These are phyloP conservation scores for Chirona hameri DNA, from an alignment of 2,888 invertebrate genomes.

Conservation along the genomic window DNA sequence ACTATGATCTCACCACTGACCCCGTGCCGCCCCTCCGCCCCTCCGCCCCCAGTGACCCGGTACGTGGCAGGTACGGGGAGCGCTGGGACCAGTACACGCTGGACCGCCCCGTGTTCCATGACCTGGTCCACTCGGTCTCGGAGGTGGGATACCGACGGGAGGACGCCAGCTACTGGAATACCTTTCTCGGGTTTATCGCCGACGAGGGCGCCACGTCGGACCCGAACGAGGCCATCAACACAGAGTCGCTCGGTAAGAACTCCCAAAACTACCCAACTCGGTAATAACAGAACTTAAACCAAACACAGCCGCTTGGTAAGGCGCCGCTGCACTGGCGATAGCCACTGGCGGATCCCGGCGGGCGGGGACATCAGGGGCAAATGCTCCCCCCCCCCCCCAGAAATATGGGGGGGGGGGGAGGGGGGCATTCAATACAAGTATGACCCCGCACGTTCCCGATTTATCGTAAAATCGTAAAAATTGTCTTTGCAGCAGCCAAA, in stretches of 20 bases:
- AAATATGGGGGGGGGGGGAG: no score
- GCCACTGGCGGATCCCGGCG: no score
- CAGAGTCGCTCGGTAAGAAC: background rate
- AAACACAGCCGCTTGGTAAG: no score
- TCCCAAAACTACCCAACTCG: background rate
- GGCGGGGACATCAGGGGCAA: no score
- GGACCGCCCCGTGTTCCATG: background rate
- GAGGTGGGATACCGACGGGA: background rate
- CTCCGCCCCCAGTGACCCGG: background rate
- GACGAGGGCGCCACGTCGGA: background rate
- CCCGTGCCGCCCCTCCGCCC: background rate
- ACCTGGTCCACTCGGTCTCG: background rate
- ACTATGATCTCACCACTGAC: no score
- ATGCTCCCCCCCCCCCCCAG: no score
- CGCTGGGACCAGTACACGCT: conserved; percentile 2
- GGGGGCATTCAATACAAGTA: no score
- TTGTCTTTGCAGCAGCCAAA: no score
- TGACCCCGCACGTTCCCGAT: no score
- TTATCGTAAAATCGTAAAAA: no score
- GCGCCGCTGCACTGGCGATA: no score
- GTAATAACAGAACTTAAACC: background rate
- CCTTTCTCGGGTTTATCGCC: background rate
- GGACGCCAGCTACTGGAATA: conserved; percentile 25
- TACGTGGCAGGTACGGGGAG: background rate
- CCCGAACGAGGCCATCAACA: background rate